Conservation (phyloP, 2,888 invertebrate genomes). For the Gerris lacustris region DNA sequence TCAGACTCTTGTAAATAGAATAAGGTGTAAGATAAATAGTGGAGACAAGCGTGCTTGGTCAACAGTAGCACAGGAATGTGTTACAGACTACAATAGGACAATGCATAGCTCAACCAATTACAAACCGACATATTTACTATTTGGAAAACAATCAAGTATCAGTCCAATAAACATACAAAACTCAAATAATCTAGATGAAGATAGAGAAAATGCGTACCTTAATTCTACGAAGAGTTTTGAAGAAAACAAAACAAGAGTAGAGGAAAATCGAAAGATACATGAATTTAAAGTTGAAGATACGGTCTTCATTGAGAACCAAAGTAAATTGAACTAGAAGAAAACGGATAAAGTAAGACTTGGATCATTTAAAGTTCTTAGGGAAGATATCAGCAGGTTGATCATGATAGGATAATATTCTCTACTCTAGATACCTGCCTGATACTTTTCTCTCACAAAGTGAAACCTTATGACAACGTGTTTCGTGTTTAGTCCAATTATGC, state of each 20-base stretch:
- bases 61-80: slow-evolving; percentile 30
- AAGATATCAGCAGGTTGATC: no score
- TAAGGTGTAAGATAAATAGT: slow-evolving; percentile 31
- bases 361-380: slow-evolving; percentile 23
- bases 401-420: no score
- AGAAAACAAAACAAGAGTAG: slow-evolving; percentile 31
- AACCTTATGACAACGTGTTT: no score
- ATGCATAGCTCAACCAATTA: slow-evolving; percentile 31
- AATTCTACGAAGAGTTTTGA: slow-evolving; percentile 30
- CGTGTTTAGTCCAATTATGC: no score
- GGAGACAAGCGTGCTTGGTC: slow-evolving; percentile 29
- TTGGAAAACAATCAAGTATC: slow-evolving; percentile 26
- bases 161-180: slow-evolving; percentile 26
- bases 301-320: slow-evolving; percentile 33
- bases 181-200: slow-evolving; percentile 21
- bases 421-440: no score
- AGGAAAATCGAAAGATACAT: slow-evolving; percentile 30
- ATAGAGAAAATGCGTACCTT: slow-evolving; percentile 28
- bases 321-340: slow-evolving; percentile 33
- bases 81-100: slow-evolving; percentile 31
- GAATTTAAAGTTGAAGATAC: slow-evolving; percentile 32
- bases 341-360: slow-evolving; percentile 31
- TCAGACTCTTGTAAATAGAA: slow-evolving; percentile 33
- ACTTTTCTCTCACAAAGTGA: no score
- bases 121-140: slow-evolving; percentile 30